Percentiles rank a stretch among this genome's conserved stretches.
Evolutionary conservation across 1,140 invertebrate genomes (phyloP).

Genomic region (Microplitis mediator): DNA sequence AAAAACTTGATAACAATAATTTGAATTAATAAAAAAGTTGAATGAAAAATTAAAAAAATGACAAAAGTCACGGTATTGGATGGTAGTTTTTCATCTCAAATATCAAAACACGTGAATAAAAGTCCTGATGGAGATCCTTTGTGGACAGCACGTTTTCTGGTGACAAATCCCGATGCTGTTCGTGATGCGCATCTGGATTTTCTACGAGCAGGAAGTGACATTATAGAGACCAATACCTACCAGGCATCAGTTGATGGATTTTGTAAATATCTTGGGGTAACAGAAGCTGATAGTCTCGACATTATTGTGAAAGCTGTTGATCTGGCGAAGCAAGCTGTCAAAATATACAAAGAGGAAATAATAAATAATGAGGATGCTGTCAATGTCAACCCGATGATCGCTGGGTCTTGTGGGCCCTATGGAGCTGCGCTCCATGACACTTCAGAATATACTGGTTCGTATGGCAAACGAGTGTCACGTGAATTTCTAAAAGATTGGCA

Average conservation of each 20-base stretch:
- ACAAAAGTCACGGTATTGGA: constrained; percentile 69
- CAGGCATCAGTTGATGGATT: constrained; percentile 86
- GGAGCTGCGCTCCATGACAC: constrained; percentile 85
- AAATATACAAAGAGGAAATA: constrained; percentile 63
- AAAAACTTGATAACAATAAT: background rate
- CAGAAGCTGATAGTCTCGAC: constrained; percentile 67
- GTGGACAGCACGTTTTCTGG: constrained; percentile 81
- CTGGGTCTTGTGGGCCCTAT: constrained; percentile 89
- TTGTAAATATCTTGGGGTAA: constrained; percentile 70
- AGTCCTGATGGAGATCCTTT: constrained; percentile 77
- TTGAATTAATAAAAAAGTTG: background rate
- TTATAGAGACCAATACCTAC: constrained; percentile 87
- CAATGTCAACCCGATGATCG: constrained; percentile 64
- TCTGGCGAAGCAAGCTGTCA: constrained; percentile 69
- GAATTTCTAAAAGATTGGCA: constrained; percentile 59
- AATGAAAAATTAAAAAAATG: constrained; percentile 13
- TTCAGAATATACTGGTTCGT: constrained; percentile 88
- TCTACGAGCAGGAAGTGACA: constrained; percentile 78
- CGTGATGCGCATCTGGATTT: constrained; percentile 80
- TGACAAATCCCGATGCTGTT: constrained; percentile 73
- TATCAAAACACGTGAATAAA: constrained; percentile 72
- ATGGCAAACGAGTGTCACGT: constrained; percentile 71
- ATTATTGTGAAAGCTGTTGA: constrained; percentile 74
- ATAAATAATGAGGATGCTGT: constrained; percentile 30
- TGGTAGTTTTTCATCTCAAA: constrained; percentile 79